Evolutionary conservation across 1,140 invertebrate species (phyloP), one percentile per base, ranked within the genome.

Genomic region (Ericerus pela): DNA sequence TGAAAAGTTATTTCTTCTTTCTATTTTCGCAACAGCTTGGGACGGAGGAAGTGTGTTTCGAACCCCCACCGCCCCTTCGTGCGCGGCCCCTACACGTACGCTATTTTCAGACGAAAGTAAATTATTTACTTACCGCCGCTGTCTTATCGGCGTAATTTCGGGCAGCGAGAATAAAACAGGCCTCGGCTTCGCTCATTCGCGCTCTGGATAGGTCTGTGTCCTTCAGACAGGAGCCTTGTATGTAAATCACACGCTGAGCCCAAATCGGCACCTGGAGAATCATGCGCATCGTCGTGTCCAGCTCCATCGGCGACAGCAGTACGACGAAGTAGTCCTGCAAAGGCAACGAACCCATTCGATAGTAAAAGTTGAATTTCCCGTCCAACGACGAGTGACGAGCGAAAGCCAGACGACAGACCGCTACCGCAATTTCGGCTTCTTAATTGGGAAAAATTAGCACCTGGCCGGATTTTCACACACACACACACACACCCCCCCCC

Each of bases 251-350:
- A 26, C 94, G 73, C 67, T 96, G 90, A 8, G 92, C 90, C 94
- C 94, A 98, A 64, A 96, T 90, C 1, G 95, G 94, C 52, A 96
- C 91, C 75, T 96, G 92, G 14, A 98, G 76, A 60, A 98, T 92
- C 87, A 95, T 91, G 64, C 92, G 76, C 91, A 97, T 96, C 2
- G 90, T 96, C 0, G 90, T 86, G 66, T 98, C 94, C 58, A 98
- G 73, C 71, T 99, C 95, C 84, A 93, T 95, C 0, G 94, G 94
- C 1, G 92, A 96, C 16, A 98, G 70, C 24, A 98, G 75, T 11
- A 98, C 93, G 26, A 97, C 93, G 68, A 92, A 96, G 68, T 90
- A 96, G 66, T 96, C 91, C 80, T 96, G 76, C 14, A 47, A 41
- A n/a, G 8, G n/a, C 8, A 33, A 33, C 8, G n/a, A 33, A 33